Conservation (phyloP, 2,888 invertebrate genomes). For the Nemotelus pantherinus region DNA sequence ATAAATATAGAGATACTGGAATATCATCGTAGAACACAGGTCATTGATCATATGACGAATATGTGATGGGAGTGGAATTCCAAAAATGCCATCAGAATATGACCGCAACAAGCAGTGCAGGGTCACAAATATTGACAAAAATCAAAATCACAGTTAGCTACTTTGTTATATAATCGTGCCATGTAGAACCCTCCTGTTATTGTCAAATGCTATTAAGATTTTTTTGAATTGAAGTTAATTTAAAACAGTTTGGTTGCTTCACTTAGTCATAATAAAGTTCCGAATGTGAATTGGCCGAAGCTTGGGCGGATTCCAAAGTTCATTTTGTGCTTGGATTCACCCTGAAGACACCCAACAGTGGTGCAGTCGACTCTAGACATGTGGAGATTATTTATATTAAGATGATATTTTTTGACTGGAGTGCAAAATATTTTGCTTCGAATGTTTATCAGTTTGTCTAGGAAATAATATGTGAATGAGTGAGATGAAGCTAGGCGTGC, state of each 20-base stretch:
- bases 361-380: no score
- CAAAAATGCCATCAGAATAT: constrained; percentile 13
- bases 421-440: constrained; percentile 15
- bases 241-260: no score
- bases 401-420: constrained; percentile 7
- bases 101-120: not conserved
- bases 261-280: no score
- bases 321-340: not conserved
- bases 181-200: no score
- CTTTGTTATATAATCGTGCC: no score
- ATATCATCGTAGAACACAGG: constrained; percentile 5
- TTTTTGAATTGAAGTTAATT: no score
- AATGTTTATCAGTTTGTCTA: constrained; percentile 27
- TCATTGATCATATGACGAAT: constrained; percentile 15
- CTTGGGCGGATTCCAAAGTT: constrained; percentile 4
- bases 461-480: constrained; percentile 17
- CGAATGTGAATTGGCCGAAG: no score
- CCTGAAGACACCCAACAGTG: no score
- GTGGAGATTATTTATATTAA: not conserved
- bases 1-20: not conserved
- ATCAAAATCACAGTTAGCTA: no score
- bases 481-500: no score
- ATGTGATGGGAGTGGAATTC: constrained; percentile 8
- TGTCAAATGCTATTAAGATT: no score
- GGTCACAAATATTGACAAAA: not conserved